Evolutionary conservation across 2,113 vertebrate genomes (phyloP).

Genomic region (Triplophysa rosa): DNA sequence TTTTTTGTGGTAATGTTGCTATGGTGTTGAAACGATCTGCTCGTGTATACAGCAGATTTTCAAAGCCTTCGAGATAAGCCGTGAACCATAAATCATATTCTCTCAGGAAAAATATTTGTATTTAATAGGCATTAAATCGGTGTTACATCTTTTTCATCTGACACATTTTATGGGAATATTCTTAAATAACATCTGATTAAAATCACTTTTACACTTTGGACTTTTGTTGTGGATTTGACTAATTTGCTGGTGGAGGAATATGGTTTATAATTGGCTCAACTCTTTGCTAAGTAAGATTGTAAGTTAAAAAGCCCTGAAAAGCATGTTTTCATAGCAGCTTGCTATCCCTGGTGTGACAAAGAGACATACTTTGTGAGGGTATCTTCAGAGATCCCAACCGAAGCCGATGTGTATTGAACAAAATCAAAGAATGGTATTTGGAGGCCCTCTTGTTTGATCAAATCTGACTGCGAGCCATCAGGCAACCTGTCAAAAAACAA

Average conservation of each 20-base stretch:
- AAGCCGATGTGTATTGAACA: not conserved
- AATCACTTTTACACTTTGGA: not conserved
- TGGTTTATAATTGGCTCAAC: slow-evolving; percentile 15
- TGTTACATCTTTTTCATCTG: not conserved
- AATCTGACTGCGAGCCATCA: slow-evolving; percentile 16
- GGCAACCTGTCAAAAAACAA: slow-evolving; percentile 36
- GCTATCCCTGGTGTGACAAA: not conserved
- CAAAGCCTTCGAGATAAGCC: not conserved
- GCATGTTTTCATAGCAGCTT: not conserved
- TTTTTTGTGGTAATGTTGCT: slow-evolving; percentile 80
- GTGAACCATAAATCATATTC: not conserved
- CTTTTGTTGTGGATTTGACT: not conserved
- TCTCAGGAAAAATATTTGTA: not conserved
- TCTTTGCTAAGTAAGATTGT: not conserved
- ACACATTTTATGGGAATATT: not conserved
- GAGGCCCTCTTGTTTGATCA: not conserved
- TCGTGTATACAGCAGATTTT: not conserved
- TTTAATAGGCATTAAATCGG: not conserved
- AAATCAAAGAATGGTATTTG: slow-evolving; percentile 6
- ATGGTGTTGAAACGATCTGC: slow-evolving; percentile 50
- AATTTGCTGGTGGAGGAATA: slow-evolving; percentile 21
- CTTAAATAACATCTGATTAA: not conserved
- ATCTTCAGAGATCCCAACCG: not conserved
- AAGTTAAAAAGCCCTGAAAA: slow-evolving; percentile 14
- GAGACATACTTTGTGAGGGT: not conserved